phyloP scores from a whole-genome alignment of 2,888 invertebrate genomes.

The Gisinianus flammeolus region DNA sequence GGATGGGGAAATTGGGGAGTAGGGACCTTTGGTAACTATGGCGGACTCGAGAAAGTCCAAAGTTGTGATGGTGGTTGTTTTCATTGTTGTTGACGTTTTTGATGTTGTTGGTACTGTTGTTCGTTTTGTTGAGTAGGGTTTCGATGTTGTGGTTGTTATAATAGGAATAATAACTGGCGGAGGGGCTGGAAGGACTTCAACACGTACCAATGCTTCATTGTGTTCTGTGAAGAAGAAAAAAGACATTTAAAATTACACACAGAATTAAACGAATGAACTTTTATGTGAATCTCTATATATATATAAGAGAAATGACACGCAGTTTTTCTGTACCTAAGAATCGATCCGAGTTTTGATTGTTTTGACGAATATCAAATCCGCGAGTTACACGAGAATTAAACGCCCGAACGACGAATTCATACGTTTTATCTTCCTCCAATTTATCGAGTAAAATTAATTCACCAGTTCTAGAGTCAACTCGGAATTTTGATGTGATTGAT shows the following conservation, averaged over 20 bases:
- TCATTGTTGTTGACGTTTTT: constrained; percentile 17
- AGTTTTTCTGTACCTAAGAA: constrained; percentile 47
- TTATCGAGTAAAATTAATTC: constrained; percentile 74
- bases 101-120: constrained; percentile 24
- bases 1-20: constrained; percentile 27
- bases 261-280: background rate
- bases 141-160: constrained; percentile 12
- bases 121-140: background rate
- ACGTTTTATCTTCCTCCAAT: constrained; percentile 77
- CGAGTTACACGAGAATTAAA: constrained; percentile 48
- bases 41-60: constrained; percentile 19
- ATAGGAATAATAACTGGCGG: constrained; percentile 25
- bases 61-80: background rate
- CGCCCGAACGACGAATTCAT: constrained; percentile 68
- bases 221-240: constrained; percentile 44
- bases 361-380: constrained; percentile 55
- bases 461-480: constrained; percentile 77
- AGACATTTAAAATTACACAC: background rate
- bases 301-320: background rate
- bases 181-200: constrained; percentile 38
- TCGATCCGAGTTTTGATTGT: constrained; percentile 50
- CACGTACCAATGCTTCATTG: constrained; percentile 56
- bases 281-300: background rate
- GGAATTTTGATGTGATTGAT: constrained; percentile 68
- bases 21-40: constrained; percentile 38